Base-by-base conservation (phyloP, 2,113 vertebrate genomes). In the Cyprinodon variegatus region DNA sequence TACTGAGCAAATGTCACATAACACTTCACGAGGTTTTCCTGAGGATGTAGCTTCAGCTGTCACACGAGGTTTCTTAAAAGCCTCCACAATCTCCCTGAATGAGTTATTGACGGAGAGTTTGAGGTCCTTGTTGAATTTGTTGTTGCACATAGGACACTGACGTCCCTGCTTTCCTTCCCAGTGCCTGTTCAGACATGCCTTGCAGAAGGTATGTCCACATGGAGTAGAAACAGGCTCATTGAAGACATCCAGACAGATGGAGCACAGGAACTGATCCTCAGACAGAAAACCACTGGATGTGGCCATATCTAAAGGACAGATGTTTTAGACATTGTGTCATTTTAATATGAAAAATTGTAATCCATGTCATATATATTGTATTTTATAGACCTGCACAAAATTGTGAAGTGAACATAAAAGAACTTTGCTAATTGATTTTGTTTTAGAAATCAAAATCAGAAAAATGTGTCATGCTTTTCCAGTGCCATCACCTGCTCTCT, bases 121-220 rank as follows among this genome's bases (percentile, higher is more conserved):
- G 11, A 87, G 72, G 4, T n/a, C 72, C 64, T 73, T 85, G 62
- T 36, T 20, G 53, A 86, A 75, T 62, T 64, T 81, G 22, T 77
- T 50, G 0, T 86, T 91, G 81, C 88, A 89, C 41, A 91, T 59
- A 8, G 89, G 87, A 78, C 87, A 89, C 37, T 80, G 45, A 65
- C 72, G 39, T 2, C n/a, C 22, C 14, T 75, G 53, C 37, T 72
- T 83, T 60, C 1, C 60, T 11, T 61, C 11, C 86, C 89, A 85
- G 86, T 87, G 81, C 13, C 5, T 71, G 39, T 10, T 15, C 70
- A 88, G 77, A 46, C 89, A 86, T 43, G 14, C 20, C n/a, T 79
- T 82, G 53, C 89, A 88, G 72, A 87, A 89, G 62, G 86, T 91
- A 78, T 89, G 87, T 65, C 88, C 88, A 69, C 88, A 89, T 43